phyloP scores from a whole-genome alignment of 2,888 invertebrate genomes.

The Andricus quercusramuli region DNA sequence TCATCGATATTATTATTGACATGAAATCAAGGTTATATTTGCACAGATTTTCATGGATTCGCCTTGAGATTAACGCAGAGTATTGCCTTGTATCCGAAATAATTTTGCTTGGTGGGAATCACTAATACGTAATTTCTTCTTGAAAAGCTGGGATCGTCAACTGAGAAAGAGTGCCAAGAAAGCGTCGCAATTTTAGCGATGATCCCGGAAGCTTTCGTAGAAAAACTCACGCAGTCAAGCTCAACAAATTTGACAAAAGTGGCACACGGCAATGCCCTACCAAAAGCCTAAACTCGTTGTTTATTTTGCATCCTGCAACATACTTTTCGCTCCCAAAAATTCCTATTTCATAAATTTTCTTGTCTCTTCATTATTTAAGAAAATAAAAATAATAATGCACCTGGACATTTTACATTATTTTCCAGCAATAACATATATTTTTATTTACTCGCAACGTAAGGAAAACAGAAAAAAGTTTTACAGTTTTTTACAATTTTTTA shows the following conservation, averaged over 20 bases:
- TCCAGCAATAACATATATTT: not conserved
- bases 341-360: not conserved
- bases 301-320: not conserved
- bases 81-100: slow-evolving; percentile 54
- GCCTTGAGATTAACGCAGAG: slow-evolving; percentile 9
- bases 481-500: no score
- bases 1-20: slow-evolving; percentile 40
- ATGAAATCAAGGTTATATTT: slow-evolving; percentile 45
- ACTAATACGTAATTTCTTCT: slow-evolving; percentile 43
- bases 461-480: not conserved
- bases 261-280: slow-evolving; percentile 28
- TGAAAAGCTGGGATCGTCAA: slow-evolving; percentile 40
- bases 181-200: slow-evolving; percentile 65
- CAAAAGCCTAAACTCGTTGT: not conserved
- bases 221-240: slow-evolving; percentile 53
- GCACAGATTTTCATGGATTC: not conserved
- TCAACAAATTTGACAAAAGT: slow-evolving; percentile 44
- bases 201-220: slow-evolving; percentile 62
- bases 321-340: not conserved
- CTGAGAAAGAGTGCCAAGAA: slow-evolving; percentile 61
- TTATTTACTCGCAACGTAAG: not conserved
- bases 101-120: slow-evolving; percentile 54
- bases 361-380: not conserved
- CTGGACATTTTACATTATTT: no score
- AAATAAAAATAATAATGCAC: not conserved